Percentiles rank a stretch among this genome's conserved stretches.
These are phyloP conservation scores for Liposcelis brunnea DNA, from an alignment of 2,888 invertebrate species.

Conservation along the genomic window DNA sequence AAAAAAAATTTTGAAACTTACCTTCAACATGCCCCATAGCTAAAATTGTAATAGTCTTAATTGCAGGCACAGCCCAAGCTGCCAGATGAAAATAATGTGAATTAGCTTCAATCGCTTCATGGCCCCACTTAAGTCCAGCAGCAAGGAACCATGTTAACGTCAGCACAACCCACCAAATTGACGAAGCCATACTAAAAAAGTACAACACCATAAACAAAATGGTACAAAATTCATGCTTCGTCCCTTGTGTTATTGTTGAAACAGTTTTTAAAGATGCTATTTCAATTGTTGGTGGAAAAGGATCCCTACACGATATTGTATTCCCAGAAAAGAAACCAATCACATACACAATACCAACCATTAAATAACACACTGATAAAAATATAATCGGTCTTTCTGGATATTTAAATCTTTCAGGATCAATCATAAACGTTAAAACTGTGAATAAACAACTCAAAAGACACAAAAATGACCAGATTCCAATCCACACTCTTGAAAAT, in stretches of 20 bases:
- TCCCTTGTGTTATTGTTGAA: slow-evolving; percentile 75
- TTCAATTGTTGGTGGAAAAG: slow-evolving; percentile 52
- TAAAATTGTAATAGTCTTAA: slow-evolving; percentile 86
- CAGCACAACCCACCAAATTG: slow-evolving; percentile 94
- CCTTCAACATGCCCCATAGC: slow-evolving; percentile 95
- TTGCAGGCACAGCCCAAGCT: slow-evolving; percentile 95
- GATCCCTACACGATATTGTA: slow-evolving; percentile 65
- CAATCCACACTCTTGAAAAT: slow-evolving; percentile 81
- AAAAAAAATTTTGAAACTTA: slow-evolving; percentile 28
- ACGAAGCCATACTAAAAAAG: slow-evolving; percentile 92
- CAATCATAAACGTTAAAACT: slow-evolving; percentile 81
- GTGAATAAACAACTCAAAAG: slow-evolving; percentile 83
- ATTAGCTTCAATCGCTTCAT: slow-evolving; percentile 94
- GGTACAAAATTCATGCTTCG: slow-evolving; percentile 69
- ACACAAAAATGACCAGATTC: slow-evolving; percentile 82
- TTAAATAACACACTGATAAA: slow-evolving; percentile 85
- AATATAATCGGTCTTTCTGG: slow-evolving; percentile 97
- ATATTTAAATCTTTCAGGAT: slow-evolving; percentile 88
- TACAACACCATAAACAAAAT: slow-evolving; percentile 91
- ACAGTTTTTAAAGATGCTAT: slow-evolving; percentile 55
- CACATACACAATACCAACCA: slow-evolving; percentile 84
- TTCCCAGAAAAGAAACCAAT: slow-evolving; percentile 71
- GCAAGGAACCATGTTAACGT: slow-evolving; percentile 94
- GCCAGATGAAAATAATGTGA: slow-evolving; percentile 94
- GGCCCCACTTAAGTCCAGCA: slow-evolving; percentile 93